Evolutionary conservation across 2,888 invertebrate genomes (phyloP).

Genomic region (Pardosa pseudoannulata): DNA sequence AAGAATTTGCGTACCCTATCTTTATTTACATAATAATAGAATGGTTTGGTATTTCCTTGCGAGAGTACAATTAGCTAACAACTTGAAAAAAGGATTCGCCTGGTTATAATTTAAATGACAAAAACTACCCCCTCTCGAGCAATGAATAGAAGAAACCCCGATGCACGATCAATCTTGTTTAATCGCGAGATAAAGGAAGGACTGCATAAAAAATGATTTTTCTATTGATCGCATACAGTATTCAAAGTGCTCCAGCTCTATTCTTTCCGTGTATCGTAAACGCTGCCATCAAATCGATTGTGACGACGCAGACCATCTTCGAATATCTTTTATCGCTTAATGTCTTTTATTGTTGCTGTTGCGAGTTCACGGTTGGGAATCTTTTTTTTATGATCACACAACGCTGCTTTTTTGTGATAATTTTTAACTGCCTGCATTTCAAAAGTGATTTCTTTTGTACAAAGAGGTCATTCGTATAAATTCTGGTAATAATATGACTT

Average conservation of each 20-base stretch:
- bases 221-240: slow-evolving; percentile 39
- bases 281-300: slow-evolving; percentile 40
- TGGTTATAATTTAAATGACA: too few species aligned
- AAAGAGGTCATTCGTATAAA: too few species aligned
- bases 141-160: slow-evolving; percentile 22
- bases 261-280: slow-evolving; percentile 5
- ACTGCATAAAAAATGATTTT: slow-evolving; percentile 63
- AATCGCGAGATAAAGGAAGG: slow-evolving; percentile 46
- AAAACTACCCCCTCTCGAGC: too few species aligned
- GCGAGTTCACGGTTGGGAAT: background rate
- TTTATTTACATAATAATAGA: too few species aligned
- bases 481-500: too few species aligned
- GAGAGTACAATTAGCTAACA: too few species aligned
- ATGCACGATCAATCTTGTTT: slow-evolving; percentile 57
- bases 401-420: background rate
- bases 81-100: too few species aligned
- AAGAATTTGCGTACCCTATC: too few species aligned
- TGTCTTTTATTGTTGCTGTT: slow-evolving; percentile 13
- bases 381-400: background rate
- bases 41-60: too few species aligned
- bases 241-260: slow-evolving; percentile 39
- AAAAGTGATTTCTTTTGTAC: background rate
- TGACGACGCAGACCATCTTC: slow-evolving; percentile 24
- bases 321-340: slow-evolving; percentile 37
- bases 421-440: background rate